Conservation (phyloP, 2,113 vertebrate species). For the Labrus mixtus region DNA sequence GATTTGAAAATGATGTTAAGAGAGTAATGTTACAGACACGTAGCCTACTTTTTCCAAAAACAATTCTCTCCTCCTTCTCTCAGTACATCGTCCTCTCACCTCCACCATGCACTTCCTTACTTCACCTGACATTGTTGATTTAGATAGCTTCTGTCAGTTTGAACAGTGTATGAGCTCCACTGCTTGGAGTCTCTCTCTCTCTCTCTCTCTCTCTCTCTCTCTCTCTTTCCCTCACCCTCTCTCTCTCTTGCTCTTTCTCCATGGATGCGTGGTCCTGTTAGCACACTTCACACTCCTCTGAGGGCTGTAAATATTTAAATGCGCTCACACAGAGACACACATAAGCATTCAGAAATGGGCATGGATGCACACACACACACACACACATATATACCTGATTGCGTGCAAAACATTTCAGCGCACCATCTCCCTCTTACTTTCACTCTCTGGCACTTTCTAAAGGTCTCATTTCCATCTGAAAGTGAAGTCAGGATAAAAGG, state of each 20-base stretch:
- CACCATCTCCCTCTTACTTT: background rate
- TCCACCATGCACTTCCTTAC: constrained; percentile 6
- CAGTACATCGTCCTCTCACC: background rate
- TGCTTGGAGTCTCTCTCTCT: background rate
- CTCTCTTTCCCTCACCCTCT: background rate
- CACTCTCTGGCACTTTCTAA: constrained; percentile 15
- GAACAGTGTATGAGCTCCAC: constrained; percentile 31
- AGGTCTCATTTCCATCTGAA: constrained; percentile 59
- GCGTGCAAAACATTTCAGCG: background rate
- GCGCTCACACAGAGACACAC: constrained; percentile 2
- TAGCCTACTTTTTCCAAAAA: background rate
- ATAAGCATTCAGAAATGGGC: constrained; percentile 8
- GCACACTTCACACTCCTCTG: constrained; percentile 50
- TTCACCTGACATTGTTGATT: constrained; percentile 36
- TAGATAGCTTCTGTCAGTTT: constrained; percentile 50
- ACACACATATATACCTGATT: background rate
- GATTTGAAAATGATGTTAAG: too few species aligned
- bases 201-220: background rate
- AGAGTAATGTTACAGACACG: background rate
- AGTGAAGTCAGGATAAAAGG: constrained; percentile 31
- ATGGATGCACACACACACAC: background rate
- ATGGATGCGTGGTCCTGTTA: constrained; percentile 5
- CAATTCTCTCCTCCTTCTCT: background rate
- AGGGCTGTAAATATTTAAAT: constrained; percentile 54
- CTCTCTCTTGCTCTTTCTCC: constrained; percentile 6